Percentiles rank a stretch among this genome's conserved stretches.
Evolutionary conservation across 2,113 vertebrate genomes (phyloP).

Genomic region (Hyaena hyaena): DNA sequence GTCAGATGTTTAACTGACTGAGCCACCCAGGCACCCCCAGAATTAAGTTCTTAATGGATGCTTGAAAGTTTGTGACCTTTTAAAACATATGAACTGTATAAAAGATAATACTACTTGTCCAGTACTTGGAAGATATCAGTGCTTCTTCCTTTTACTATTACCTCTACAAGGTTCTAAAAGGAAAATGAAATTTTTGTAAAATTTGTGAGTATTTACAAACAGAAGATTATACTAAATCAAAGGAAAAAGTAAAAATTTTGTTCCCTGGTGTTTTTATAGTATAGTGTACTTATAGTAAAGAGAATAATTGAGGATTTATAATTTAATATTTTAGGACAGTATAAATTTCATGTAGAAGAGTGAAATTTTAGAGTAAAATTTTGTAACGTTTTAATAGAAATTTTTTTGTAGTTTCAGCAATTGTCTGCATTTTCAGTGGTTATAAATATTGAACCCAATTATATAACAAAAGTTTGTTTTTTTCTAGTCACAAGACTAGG

Average conservation of each 20-base stretch:
- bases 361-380: not conserved
- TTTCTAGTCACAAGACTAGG: slow-evolving; percentile 84
- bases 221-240: not conserved
- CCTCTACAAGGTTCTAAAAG: not conserved
- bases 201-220: not conserved
- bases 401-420: slow-evolving; percentile 45
- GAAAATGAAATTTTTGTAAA: not conserved
- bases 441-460: slow-evolving; percentile 78
- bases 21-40: not conserved
- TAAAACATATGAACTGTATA: not conserved
- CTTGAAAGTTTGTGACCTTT: not conserved
- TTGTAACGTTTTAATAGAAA: not conserved
- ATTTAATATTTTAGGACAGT: not conserved
- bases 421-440: slow-evolving; percentile 47
- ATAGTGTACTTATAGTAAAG: not conserved
- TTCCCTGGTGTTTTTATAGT: not conserved
- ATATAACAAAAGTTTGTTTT: slow-evolving; percentile 71
- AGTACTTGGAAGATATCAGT: not conserved
- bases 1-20: too few species aligned
- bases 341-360: not conserved
- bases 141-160: not conserved
- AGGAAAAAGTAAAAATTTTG: slow-evolving; percentile 11
- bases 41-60: slow-evolving; percentile 43
- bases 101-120: not conserved
- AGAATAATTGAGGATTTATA: not conserved